Evolutionary conservation across 2,797 vertebrate species (phyloP).

Genomic region (Paratrypauchen microcephalus): DNA sequence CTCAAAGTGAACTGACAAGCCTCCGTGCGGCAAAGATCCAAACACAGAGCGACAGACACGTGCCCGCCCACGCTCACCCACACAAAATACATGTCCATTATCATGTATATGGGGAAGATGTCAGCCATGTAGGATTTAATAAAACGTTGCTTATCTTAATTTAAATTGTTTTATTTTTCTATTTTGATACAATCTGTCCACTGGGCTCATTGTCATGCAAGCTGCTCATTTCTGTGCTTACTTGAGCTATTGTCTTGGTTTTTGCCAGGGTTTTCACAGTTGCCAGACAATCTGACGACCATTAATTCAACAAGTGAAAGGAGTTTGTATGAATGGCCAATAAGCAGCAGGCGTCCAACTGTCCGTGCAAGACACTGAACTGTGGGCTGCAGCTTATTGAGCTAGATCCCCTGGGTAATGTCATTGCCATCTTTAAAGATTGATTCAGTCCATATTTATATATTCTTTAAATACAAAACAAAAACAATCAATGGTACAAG

Average conservation of each 20-base stretch:
- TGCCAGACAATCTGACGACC: conserved; percentile 60
- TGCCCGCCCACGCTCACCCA: conserved; percentile 44
- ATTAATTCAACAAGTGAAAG: conserved; percentile 46
- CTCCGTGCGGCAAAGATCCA: conserved; percentile 12
- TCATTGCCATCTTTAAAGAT: conserved; percentile 13
- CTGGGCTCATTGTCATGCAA: conserved; percentile 52
- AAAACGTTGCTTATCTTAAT: conserved; percentile 2
- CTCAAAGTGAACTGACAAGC: conserved; percentile 32
- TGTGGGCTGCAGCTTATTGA: not conserved
- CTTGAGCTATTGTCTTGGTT: conserved; percentile 36
- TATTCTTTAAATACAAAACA: no score
- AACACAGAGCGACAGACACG: conserved; percentile 27
- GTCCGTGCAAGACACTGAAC: conserved; percentile 10
- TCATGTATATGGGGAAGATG: conserved; percentile 24
- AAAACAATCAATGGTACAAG: no score
- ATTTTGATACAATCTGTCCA: conserved; percentile 60
- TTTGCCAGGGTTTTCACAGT: conserved; percentile 36
- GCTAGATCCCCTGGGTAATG: not conserved
- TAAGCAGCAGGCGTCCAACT: conserved; percentile 41
- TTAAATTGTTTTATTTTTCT: conserved; percentile 38
- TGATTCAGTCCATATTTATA: conserved; percentile 1
- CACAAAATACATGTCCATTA: conserved; percentile 28
- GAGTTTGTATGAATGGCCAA: conserved; percentile 34
- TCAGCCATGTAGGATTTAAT: conserved; percentile 31
- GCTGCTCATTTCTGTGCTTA: conserved; percentile 33